phyloP scores from a whole-genome alignment of 2,888 invertebrate species.

The Argynnis bischoffii region DNA sequence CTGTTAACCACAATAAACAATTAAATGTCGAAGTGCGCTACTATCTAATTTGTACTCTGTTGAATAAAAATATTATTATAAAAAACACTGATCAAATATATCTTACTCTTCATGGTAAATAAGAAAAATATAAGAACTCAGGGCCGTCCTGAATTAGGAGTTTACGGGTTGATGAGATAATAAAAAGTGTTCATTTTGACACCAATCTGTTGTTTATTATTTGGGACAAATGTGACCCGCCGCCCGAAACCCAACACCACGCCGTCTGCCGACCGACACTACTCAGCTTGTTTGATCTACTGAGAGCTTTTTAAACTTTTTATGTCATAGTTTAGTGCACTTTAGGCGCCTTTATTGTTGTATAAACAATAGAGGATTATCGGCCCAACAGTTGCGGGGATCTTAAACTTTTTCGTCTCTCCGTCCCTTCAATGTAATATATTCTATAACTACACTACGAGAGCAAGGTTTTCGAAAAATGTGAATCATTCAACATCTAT shows the following conservation, averaged over 20 bases:
- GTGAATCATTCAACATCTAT: slow-evolving; percentile 27
- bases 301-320: slow-evolving; percentile 82
- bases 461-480: slow-evolving; percentile 19
- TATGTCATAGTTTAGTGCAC: slow-evolving; percentile 77
- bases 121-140: slow-evolving; percentile 72
- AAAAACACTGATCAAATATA: slow-evolving; percentile 52
- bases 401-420: slow-evolving; percentile 54
- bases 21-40: slow-evolving; percentile 50
- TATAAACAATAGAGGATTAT: slow-evolving; percentile 73
- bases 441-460: neutral
- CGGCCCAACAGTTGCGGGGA: slow-evolving; percentile 52
- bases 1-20: slow-evolving; percentile 52
- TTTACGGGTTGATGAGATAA: slow-evolving; percentile 76
- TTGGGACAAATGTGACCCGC: slow-evolving; percentile 77
- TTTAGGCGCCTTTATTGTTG: slow-evolving; percentile 78
- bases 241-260: slow-evolving; percentile 69
- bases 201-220: slow-evolving; percentile 81
- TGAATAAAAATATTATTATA: slow-evolving; percentile 49
- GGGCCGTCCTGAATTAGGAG: slow-evolving; percentile 52
- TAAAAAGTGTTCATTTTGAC: slow-evolving; percentile 80
- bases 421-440: neutral
- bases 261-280: slow-evolving; percentile 73
- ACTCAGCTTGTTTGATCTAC: slow-evolving; percentile 80
- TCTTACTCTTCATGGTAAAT: slow-evolving; percentile 67
- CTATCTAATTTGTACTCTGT: slow-evolving; percentile 45